Conservation (phyloP, 1,140 invertebrate species). For the Drosophila teissieri region DNA sequence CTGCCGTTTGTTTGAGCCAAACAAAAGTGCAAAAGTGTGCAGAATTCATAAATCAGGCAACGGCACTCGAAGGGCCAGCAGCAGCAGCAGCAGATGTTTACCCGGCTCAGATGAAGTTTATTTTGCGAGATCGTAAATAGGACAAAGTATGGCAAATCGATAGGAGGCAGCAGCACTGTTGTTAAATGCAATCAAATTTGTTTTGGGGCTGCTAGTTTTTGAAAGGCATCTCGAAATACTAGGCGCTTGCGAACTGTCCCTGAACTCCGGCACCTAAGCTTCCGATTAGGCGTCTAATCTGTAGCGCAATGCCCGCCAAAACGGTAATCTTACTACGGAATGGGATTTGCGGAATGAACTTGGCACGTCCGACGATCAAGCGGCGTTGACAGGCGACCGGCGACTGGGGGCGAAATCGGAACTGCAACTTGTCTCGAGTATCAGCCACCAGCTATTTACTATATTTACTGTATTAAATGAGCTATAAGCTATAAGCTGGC, state of each 20-base stretch:
- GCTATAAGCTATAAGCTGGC: neutral
- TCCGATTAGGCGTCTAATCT: constrained; percentile 16
- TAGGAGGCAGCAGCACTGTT: neutral
- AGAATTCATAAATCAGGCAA: constrained; percentile 36
- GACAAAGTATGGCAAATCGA: neutral
- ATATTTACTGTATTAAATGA: neutral
- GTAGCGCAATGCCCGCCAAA: neutral
- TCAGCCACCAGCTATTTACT: neutral
- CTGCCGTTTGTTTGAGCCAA: constrained; percentile 37
- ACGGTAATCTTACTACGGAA: constrained; percentile 9
- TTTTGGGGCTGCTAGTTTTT: no score
- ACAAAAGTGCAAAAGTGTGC: constrained; percentile 25
- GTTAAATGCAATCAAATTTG: neutral
- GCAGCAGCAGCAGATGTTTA: neutral
- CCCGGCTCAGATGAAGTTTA: constrained; percentile 3
- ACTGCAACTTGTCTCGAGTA: constrained; percentile 40
- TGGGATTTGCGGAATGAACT: neutral
- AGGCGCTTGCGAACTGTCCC: neutral
- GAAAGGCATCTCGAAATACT: no score
- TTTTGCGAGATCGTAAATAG: constrained; percentile 20
- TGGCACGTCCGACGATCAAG: constrained; percentile 33
- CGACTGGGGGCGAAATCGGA: constrained; percentile 52
- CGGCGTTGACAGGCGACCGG: constrained; percentile 48
- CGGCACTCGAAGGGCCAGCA: constrained; percentile 8
- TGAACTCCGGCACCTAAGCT: constrained; percentile 7